Base-by-base conservation (phyloP, 1,140 invertebrate species). In the Aricia agestis region DNA sequence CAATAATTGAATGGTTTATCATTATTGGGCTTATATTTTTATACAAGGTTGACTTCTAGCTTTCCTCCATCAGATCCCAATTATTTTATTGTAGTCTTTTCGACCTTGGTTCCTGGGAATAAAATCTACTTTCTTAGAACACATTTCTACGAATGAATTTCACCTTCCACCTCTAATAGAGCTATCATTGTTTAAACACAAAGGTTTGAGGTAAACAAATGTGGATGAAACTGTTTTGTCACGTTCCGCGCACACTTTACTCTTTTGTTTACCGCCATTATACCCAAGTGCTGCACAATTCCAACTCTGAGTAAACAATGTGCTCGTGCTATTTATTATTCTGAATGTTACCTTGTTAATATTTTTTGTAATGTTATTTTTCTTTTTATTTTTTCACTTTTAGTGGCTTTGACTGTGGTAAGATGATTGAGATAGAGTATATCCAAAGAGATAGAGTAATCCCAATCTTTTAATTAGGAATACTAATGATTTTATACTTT, bases 121-220 rank as follows among this genome's bases (percentile, higher is more conserved):
- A 4, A 52, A 52, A 13, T 52, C 10, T 52, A 13, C 45, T 52
- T 52, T 52, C 45, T 52, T 52, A 13, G 11, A 52, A 6, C 11
- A 15, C 11, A 52, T 52, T 52, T 13, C 10, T 4, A 15, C 45
- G 45, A 52, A 52, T 52, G 9, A 52, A 52, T 52, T 52, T 52
- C 45, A 52, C 45, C 45, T 52, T 52, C 45, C 45, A 52, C 45
- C 45, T 52, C 10, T 52, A 52, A 52, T 52, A 52, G 45, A 52
- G 45, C 45, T 52, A 52, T 52, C 45, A 52, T 52, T 52, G 45
- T 52, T 52, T 52, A 52, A 52, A 52, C 45, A 52, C 45, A 52
- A 52, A 52, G 45, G 36, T 36, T 36, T 36, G 36, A 5, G 13
- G 45, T 52, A 63, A 63, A 63, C 59, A 25, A 63, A 63, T 63